Evolutionary conservation across 2,797 vertebrate genomes (phyloP).

Genomic region (Aulostomus chinensis): DNA sequence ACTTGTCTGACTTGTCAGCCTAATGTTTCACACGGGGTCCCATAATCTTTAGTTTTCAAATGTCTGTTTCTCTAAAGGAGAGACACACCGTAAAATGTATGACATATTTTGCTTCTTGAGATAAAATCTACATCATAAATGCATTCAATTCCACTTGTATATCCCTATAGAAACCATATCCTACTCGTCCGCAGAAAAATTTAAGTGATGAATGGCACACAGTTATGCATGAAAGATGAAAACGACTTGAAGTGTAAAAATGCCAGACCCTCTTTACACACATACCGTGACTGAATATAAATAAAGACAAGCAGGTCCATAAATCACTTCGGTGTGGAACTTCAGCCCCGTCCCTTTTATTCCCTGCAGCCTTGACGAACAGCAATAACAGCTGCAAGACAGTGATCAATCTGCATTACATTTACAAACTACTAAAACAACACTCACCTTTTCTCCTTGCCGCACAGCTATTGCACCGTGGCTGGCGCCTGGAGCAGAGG

Average conservation of each 20-base stretch:
- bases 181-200: constrained; percentile 17
- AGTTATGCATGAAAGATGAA: constrained; percentile 67
- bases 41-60: too few species aligned
- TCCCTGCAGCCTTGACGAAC: constrained; percentile 68
- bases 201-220: constrained; percentile 53
- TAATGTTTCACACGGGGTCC: too few species aligned
- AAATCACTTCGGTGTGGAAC: constrained; percentile 66
- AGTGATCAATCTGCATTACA: constrained; percentile 81
- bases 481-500: constrained; percentile 50
- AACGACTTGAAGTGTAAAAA: constrained; percentile 68
- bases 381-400: constrained; percentile 67
- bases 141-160: neutral
- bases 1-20: constrained; percentile 7
- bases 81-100: too few species aligned
- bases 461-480: constrained; percentile 42
- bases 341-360: constrained; percentile 51
- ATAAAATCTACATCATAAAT: too few species aligned
- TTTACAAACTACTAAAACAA: constrained; percentile 81
- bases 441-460: constrained; percentile 81
- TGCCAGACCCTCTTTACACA: constrained; percentile 57
- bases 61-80: too few species aligned
- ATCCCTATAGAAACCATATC: constrained; percentile 9
- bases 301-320: constrained; percentile 64
- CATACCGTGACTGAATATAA: constrained; percentile 59
- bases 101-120: neutral